Base-by-base conservation (phyloP, 2,113 vertebrate genomes). In the Galbula dea region DNA sequence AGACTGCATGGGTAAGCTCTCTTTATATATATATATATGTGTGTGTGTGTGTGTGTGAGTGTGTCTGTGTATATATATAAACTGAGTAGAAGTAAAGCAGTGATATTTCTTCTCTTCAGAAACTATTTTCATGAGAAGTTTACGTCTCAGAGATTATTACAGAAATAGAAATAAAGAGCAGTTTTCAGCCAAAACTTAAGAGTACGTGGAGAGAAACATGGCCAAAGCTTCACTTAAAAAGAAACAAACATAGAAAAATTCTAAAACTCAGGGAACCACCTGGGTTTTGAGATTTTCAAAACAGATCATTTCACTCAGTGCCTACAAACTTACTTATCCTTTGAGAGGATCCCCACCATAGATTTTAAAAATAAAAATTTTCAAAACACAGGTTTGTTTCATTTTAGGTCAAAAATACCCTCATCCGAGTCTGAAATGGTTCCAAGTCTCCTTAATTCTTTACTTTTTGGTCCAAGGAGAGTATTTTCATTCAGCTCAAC, bases 1-100 rank as follows among this genome's bases (percentile, higher is more conserved):
- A 80, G 97, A 98, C 51, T 98, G 98, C 94, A 66, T 97, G 83
- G 98, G 98, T 98, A 86, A 97, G 97, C n/a, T 57, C 4, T n/a
- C n/a, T n/a, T n/a, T n/a, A n/a, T n/a, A n/a, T n/a, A n/a, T n/a
- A n/a, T n/a, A n/a, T n/a, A n/a, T n/a, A n/a, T n/a, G n/a, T n/a
- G n/a, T n/a, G n/a, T n/a, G n/a, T n/a, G n/a, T n/a, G n/a, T n/a
- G n/a, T n/a, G n/a, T n/a, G n/a, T n/a, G n/a, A n/a, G n/a, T n/a
- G n/a, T n/a, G n/a, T n/a, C n/a, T n/a, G n/a, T n/a, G n/a, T n/a
- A n/a, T n/a, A n/a, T n/a, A n/a, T 2, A 37, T 20, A 55, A 26
- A 55, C 49, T 48, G 10, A 52, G 16, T 10, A 48, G 23, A 77
- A 86, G 45, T 19, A 68, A 82, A 72, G 3, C 5, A 67, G 22